Conservation (phyloP, 1,140 invertebrate genomes). For the Brachionus sp. region DNA sequence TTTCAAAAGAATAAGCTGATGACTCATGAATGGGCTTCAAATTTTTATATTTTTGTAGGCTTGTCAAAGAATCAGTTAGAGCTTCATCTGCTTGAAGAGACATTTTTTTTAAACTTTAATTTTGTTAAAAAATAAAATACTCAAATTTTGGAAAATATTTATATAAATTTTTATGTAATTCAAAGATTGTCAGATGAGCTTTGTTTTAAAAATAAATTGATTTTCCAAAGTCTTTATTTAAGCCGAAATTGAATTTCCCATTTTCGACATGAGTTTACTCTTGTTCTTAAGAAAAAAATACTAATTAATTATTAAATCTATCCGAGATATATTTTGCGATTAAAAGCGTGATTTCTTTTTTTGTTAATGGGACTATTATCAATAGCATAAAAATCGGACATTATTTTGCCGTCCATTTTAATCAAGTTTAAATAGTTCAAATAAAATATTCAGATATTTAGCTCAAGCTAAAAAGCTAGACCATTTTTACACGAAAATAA, state of each 20-base stretch:
- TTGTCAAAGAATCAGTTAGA: not conserved
- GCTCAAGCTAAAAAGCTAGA: not conserved
- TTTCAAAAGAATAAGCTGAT: not conserved
- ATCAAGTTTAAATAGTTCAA: not conserved
- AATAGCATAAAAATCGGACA: not conserved
- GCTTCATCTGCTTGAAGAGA: not conserved
- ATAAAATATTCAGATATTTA: not conserved
- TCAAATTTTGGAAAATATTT: not conserved
- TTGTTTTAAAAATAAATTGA: not conserved
- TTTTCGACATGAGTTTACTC: not conserved
- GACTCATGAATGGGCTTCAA: slow-evolving; percentile 1
- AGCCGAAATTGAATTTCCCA: not conserved
- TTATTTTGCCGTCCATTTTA: not conserved
- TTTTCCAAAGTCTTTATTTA: not conserved
- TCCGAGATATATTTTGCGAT: not conserved
- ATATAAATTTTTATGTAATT: not conserved
- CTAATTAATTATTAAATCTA: not conserved
- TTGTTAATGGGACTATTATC: not conserved
- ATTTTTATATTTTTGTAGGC: not conserved
- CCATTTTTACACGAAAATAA: not conserved
- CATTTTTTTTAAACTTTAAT: not conserved
- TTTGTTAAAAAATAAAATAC: not conserved
- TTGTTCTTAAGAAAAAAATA: not conserved
- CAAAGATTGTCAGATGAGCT: not conserved
- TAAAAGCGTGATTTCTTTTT: not conserved